Percentiles rank a stretch among this genome's conserved stretches.
Evolutionary conservation across 1,140 invertebrate species (phyloP).

Genomic region (Thalassaphorura encarpata): DNA sequence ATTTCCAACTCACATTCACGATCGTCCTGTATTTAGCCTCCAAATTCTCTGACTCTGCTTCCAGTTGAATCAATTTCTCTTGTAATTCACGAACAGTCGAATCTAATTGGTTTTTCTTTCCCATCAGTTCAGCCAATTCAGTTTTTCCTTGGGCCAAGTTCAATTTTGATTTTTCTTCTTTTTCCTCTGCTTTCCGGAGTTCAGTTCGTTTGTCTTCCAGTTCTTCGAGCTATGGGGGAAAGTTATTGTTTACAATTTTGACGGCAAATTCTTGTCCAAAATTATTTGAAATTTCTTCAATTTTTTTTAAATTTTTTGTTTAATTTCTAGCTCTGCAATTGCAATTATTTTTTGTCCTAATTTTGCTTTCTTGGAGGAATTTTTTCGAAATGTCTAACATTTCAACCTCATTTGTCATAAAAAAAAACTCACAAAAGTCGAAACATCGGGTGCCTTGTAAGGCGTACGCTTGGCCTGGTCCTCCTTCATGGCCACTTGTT

Average conservation of each 20-base stretch:
- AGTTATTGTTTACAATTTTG: not conserved
- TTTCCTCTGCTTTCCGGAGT: not conserved
- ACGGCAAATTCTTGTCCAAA: not conserved
- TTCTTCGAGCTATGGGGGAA: constrained; percentile 1
- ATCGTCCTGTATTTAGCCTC: not conserved
- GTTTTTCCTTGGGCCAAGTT: not conserved
- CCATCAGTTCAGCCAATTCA: not conserved
- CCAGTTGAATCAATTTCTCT: not conserved
- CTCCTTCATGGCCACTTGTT: not conserved
- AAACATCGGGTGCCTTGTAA: constrained; percentile 4
- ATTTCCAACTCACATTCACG: not conserved
- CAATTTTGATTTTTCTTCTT: not conserved
- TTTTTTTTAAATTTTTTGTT: not conserved
- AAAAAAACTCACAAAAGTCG: not conserved
- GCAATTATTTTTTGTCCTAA: not conserved
- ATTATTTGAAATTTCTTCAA: not conserved
- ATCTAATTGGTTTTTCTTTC: not conserved
- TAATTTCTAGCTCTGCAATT: not conserved
- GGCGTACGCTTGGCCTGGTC: not conserved
- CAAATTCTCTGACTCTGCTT: not conserved
- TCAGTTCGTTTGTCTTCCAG: not conserved
- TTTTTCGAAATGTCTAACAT: not conserved
- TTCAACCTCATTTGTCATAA: too few species aligned
- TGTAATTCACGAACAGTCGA: not conserved
- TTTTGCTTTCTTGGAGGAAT: not conserved